Evolutionary conservation across 2,113 vertebrate genomes (phyloP).

Genomic region (Pachycephala philippinensis): DNA sequence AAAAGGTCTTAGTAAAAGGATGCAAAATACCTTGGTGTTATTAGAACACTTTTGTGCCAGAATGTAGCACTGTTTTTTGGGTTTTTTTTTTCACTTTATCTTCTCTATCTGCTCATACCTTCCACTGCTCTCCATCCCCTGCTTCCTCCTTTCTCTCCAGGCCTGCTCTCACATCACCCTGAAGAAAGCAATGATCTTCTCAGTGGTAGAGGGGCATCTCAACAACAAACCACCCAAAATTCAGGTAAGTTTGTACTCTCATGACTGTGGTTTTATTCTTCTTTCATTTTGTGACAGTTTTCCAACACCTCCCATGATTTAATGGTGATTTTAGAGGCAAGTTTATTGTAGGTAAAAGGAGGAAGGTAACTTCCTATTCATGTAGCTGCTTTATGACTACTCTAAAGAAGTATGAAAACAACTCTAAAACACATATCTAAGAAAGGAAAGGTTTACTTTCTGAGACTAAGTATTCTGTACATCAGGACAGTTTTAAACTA

Average conservation of each 20-base stretch:
- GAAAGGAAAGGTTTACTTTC: neutral
- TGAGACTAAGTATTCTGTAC: neutral
- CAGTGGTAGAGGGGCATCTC: neutral
- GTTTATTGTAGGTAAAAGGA: neutral
- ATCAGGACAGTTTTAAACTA: neutral
- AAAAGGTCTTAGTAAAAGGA: neutral
- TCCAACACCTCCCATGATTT: neutral
- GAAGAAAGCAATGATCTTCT: neutral
- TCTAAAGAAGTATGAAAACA: neutral
- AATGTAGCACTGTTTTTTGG: neutral
- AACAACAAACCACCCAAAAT: neutral
- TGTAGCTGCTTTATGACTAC: neutral
- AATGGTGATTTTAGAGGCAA: neutral
- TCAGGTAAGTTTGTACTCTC: neutral
- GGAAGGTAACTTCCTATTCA: neutral
- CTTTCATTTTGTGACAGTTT: neutral
- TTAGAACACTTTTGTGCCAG: neutral
- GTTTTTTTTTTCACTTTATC: neutral
- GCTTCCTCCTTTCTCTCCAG: neutral
- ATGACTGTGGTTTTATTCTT: neutral
- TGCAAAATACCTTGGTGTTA: neutral
- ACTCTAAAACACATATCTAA: neutral
- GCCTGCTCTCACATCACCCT: neutral
- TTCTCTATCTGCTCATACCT: neutral
- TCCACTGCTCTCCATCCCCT: neutral